These are phyloP conservation scores for Microctenopoma lineatum DNA, from an alignment of 2,797 vertebrate genomes.

Conservation along the genomic window DNA sequence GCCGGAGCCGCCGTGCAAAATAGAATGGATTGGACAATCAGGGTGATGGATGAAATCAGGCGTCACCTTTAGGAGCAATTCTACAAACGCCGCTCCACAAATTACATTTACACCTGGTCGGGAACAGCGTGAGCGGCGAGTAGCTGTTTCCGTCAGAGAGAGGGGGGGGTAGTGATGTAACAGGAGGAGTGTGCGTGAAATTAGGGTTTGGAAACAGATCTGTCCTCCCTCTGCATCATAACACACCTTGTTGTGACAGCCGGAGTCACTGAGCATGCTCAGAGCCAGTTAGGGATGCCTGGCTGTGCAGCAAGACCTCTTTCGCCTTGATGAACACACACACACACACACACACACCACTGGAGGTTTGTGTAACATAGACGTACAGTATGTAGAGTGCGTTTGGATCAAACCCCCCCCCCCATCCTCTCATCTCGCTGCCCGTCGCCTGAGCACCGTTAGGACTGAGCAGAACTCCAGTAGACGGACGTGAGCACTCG, in stretches of 20 bases:
- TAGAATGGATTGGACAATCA: slow-evolving; percentile 20
- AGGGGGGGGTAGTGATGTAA: background rate
- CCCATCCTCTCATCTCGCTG: background rate
- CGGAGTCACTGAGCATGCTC: slow-evolving; percentile 42
- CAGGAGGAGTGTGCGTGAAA: background rate
- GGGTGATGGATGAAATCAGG: slow-evolving; percentile 39
- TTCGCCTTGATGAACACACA: slow-evolving; percentile 44
- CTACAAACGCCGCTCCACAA: background rate
- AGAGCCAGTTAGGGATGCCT: slow-evolving; percentile 45
- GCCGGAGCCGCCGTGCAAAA: background rate
- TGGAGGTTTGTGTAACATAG: slow-evolving; percentile 9
- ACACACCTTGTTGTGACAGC: slow-evolving; percentile 1
- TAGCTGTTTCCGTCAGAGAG: no score
- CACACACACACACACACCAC: slow-evolving; percentile 24
- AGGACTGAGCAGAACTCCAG: slow-evolving; percentile 49
- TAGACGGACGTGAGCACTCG: slow-evolving; percentile 50
- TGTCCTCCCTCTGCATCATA: background rate
- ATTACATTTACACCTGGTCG: no score
- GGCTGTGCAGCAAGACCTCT: slow-evolving; percentile 52
- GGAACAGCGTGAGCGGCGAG: no score
- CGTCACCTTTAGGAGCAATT: slow-evolving; percentile 18
- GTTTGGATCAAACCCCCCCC: background rate
- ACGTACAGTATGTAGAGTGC: background rate
- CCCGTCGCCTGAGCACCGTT: slow-evolving; percentile 26
- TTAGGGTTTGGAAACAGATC: background rate